Evolutionary conservation across 2,113 vertebrate genomes (phyloP), one percentile per base, ranked within the genome.

Genomic region (Hypanus sabinus): DNA sequence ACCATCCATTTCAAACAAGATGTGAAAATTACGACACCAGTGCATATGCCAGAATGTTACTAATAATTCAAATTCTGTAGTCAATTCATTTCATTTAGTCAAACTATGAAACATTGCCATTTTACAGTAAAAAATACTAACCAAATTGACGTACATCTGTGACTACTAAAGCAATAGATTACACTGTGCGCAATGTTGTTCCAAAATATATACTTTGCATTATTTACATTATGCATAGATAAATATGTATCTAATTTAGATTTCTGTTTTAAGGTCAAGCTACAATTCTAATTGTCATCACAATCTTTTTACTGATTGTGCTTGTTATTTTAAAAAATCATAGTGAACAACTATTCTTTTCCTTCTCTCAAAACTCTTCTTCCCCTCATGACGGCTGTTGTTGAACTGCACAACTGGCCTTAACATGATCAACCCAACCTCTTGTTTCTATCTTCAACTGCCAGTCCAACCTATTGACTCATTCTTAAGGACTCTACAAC

Each of bases 161-260:
- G 95, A 88, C 91, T 95, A 94, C 95, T 81, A 94, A 94, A 94
- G 93, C 90, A 71, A 95, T 96, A 95, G 92, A 95, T 94, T 94
- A 95, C 95, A 95, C 94, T 94, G 96, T 95, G 95, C 94, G 95
- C 94, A 95, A 94, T 94, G 95, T 79, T 94, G 95, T 93, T 91
- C 46, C 94, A 55, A 94, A 95, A 95, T 95, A 94, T 94, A 80
- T 57, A 94, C 30, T 65, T 94, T 79, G 24, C 91, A 94, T 94
- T 94, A 94, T 83, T 94, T 94, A 95, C 94, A 95, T 8, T 57
- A 83, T 83, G 11, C 10, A 79, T 79, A 81, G n/a, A 79, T 81
- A 57, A 46, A 20, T 46, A 85, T 20, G 60, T 33, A 88, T 88
- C 60, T 27, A 62, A 30, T 88, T 5, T n/a, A 88, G 16, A 88